Evolutionary conservation across 2,888 invertebrate genomes (phyloP).

Genomic region (Zonitis immaculata): DNA sequence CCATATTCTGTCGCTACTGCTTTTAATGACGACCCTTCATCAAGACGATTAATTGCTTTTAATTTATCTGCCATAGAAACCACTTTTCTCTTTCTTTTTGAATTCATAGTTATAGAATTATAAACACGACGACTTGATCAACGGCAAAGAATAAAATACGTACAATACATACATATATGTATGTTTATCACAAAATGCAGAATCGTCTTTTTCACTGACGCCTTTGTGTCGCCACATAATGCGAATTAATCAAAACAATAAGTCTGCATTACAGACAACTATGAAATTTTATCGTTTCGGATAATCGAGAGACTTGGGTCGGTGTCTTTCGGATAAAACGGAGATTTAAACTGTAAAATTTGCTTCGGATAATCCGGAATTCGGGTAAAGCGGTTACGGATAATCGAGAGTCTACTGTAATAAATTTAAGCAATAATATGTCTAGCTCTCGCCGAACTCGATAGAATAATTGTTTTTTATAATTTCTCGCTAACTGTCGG

Average conservation of each 20-base stretch:
- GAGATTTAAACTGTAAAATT: neutral
- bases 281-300: neutral
- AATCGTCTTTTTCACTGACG: no score
- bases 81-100: neutral
- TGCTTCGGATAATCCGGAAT: neutral
- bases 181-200: neutral
- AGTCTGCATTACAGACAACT: neutral
- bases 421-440: no score
- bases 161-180: neutral
- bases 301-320: neutral
- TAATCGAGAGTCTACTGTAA: neutral
- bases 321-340: neutral
- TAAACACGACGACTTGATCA: neutral
- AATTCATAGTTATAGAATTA: neutral
- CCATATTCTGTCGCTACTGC: neutral
- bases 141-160: neutral
- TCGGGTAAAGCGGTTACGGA: neutral
- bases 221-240: no score
- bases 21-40: neutral
- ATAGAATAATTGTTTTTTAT: no score
- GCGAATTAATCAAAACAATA: neutral
- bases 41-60: neutral
- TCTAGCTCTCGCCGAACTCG: no score
- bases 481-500: no score
- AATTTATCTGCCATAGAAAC: constrained; percentile 1